These are phyloP conservation scores for Nyctalus aviator DNA, from an alignment of 2,797 vertebrate species.

Conservation along the genomic window DNA sequence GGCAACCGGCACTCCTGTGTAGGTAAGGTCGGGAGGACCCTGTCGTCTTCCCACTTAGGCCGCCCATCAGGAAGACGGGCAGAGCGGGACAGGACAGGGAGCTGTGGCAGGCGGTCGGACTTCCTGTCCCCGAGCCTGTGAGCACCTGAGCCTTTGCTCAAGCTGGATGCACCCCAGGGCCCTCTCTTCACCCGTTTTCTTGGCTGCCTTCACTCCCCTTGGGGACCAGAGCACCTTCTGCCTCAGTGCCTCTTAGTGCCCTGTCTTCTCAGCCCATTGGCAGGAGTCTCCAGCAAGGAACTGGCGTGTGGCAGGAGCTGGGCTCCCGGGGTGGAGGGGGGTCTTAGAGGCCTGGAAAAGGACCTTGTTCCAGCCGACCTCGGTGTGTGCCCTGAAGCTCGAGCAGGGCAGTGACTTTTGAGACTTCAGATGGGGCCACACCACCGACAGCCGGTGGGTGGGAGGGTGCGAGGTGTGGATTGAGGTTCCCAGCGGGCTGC, in stretches of 20 bases:
- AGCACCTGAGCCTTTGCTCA: neutral
- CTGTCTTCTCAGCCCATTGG: slow-evolving; percentile 57
- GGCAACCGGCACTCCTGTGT: slow-evolving; percentile 89
- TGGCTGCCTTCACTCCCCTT: slow-evolving; percentile 62
- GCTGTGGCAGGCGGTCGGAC: neutral
- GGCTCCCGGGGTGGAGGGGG: slow-evolving; percentile 53
- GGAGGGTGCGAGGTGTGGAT: neutral
- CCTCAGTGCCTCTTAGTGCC: slow-evolving; percentile 37
- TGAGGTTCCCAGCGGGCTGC: neutral
- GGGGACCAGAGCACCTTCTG: slow-evolving; percentile 61
- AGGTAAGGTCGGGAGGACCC: slow-evolving; percentile 76
- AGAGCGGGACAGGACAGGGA: neutral
- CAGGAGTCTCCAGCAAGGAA: slow-evolving; percentile 50
- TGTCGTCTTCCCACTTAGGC: neutral
- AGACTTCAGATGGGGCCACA: neutral
- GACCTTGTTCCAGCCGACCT: neutral
- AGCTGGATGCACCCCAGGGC: neutral
- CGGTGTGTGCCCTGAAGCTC: neutral
- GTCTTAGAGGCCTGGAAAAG: slow-evolving; percentile 43
- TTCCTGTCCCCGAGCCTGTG: neutral
- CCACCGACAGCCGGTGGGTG: neutral
- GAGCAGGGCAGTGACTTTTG: neutral
- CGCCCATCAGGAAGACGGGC: neutral
- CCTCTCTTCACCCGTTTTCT: slow-evolving; percentile 63
- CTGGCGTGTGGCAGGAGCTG: slow-evolving; percentile 7